These are phyloP conservation scores for Pyrochroa serraticornis DNA, from an alignment of 2,888 invertebrate species.

Conservation along the genomic window DNA sequence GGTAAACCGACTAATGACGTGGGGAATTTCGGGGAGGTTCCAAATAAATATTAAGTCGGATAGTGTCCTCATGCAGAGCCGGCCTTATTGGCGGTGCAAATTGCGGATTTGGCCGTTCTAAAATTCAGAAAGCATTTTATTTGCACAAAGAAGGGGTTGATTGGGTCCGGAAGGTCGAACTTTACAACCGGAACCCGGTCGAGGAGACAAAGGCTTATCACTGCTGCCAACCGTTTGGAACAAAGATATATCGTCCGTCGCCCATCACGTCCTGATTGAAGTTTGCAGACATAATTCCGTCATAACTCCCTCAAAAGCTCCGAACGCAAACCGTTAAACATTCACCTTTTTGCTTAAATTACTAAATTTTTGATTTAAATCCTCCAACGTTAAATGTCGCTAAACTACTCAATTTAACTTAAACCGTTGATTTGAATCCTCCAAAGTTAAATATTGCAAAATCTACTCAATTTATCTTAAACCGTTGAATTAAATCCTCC, in stretches of 20 bases:
- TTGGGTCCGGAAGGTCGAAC: slow-evolving; percentile 41
- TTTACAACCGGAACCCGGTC: slow-evolving; percentile 37
- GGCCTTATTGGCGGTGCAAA: slow-evolving; percentile 23
- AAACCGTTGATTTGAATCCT: no score
- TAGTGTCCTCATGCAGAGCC: background rate
- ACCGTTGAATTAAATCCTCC: no score
- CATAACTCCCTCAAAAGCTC: background rate
- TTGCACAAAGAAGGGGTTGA: slow-evolving; percentile 41
- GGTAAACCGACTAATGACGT: no score
- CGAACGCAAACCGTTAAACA: no score
- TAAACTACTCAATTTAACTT: no score
- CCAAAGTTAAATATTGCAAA: no score
- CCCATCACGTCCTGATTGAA: slow-evolving; percentile 24
- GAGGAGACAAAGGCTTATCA: slow-evolving; percentile 42
- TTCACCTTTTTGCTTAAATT: no score
- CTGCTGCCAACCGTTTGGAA: slow-evolving; percentile 33
- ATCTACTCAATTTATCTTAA: no score
- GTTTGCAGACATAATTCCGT: slow-evolving; percentile 10
- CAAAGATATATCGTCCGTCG: slow-evolving; percentile 24
- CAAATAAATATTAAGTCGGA: slow-evolving; percentile 1
- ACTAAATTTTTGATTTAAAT: no score
- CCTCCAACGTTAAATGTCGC: no score
- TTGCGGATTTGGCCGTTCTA: slow-evolving; percentile 38
- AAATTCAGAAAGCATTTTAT: slow-evolving; percentile 41
- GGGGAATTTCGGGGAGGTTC: background rate